Evolutionary conservation across 1,140 invertebrate species (phyloP), one percentile per base, ranked within the genome.

Genomic region (Nebria ingens): DNA sequence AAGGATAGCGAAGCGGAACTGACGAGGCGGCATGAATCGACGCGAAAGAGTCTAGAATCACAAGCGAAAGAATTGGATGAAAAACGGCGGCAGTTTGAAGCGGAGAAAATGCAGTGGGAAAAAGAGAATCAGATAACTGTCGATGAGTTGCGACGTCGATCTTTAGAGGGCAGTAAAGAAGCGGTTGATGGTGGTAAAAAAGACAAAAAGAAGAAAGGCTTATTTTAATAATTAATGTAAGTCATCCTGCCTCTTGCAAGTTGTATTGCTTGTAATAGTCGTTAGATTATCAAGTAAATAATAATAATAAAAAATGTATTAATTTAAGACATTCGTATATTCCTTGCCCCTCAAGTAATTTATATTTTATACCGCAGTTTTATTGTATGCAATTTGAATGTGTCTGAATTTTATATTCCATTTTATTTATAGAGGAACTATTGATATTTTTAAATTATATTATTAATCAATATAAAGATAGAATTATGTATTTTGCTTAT

Each of bases 61-160:
- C 91, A 97, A 73, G 82, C 90, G 57, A 84, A 86, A 52, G 93
- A 97, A 69, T 68, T 97, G 59, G 91, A 97, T 59, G 93, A 97
- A 60, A 90, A 91, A 61, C 79, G 89, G 67, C 80, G 84, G 59
- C 81, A 83, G 17, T 91, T 95, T 63, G 89, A 92, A 61, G 76
- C 82, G n/a, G 95, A 98, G 68, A 91, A 86, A 65, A 74, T 82
- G 59, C 72, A 81, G 22, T 97, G 93, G 92, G 93, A 97, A 73
- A 85, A 89, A 58, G 79, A 85, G n/a, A 90, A 89, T 66, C 87
- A 88, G 59, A 81, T 91, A 25, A 91, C 86, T 68, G 80, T 93
- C 59, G 90, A 92, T 66, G 90, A 93, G 68, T 75, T 93, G 55
- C 79, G 89, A 56, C 78, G 90, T 55, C 80, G 86, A 65, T 89